Evolutionary conservation across 1,140 invertebrate genomes (phyloP).

Genomic region (Neoseiulus cucumeris): DNA sequence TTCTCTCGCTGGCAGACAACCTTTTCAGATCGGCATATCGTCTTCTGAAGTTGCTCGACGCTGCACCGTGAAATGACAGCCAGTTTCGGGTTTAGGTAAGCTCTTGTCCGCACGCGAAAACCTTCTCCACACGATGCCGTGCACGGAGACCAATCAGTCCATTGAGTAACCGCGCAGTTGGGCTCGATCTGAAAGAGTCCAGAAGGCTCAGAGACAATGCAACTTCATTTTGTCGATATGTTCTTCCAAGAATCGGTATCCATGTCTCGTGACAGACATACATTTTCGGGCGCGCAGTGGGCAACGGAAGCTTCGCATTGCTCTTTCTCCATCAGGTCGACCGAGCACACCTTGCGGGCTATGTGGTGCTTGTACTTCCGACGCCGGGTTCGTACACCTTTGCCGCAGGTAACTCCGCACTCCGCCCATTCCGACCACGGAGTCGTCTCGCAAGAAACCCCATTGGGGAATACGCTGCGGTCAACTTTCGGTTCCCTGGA

Average conservation of each 20-base stretch:
- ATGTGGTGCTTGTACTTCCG: slow-evolving; percentile 30
- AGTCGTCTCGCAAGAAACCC: slow-evolving; percentile 18
- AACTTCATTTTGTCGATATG: slow-evolving; percentile 11
- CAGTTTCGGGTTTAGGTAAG: slow-evolving; percentile 29
- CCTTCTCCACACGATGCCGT: slow-evolving; percentile 50
- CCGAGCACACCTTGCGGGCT: slow-evolving; percentile 28
- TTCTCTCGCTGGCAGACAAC: too few species aligned
- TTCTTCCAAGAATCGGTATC: not conserved
- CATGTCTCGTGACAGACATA: not conserved
- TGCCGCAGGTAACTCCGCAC: slow-evolving; percentile 28
- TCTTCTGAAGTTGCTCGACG: slow-evolving; percentile 21
- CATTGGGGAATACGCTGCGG: slow-evolving; percentile 19
- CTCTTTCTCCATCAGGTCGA: slow-evolving; percentile 26
- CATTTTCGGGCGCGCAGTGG: not conserved
- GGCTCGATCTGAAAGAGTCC: slow-evolving; percentile 17
- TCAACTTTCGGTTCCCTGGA: too few species aligned
- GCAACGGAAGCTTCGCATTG: slow-evolving; percentile 20
- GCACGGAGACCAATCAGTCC: slow-evolving; percentile 58
- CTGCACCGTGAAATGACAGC: slow-evolving; percentile 20
- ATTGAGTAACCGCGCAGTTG: slow-evolving; percentile 39
- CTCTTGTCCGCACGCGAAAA: slow-evolving; percentile 32
- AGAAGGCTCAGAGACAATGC: not conserved
- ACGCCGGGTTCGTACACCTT: slow-evolving; percentile 28
- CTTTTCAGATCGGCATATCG: slow-evolving; percentile 28
- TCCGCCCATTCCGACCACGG: slow-evolving; percentile 28